phyloP scores from a whole-genome alignment of 2,113 vertebrate genomes.

The Silurus glanis region DNA sequence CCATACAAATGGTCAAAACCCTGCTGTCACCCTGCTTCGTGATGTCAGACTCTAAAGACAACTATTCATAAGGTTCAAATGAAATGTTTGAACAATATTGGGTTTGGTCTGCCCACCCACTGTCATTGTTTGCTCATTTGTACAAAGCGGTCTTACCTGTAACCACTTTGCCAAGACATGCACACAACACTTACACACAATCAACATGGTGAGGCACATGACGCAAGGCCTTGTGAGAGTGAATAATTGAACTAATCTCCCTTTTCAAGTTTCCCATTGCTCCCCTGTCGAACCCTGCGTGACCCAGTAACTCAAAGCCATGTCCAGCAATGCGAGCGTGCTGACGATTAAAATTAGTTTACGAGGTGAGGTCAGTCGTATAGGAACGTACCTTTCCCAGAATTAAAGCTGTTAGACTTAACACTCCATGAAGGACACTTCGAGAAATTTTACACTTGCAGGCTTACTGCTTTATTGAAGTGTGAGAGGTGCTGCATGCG shows the following conservation, averaged over 20 bases:
- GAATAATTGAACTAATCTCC: constrained; percentile 56
- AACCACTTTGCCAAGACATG: background rate
- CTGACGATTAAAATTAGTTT: constrained; percentile 29
- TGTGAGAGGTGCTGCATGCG: background rate
- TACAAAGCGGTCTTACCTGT: background rate
- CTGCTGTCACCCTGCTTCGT: background rate
- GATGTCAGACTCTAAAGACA: constrained; percentile 3
- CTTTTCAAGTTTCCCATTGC: constrained; percentile 2
- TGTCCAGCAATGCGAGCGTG: background rate
- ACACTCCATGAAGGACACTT: constrained; percentile 21
- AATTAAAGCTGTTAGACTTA: background rate
- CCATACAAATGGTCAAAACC: background rate
- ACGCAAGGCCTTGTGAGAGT: constrained; percentile 39
- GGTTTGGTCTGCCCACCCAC: background rate
- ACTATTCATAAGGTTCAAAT: background rate
- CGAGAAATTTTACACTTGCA: constrained; percentile 3
- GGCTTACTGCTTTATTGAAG: background rate
- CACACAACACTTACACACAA: background rate
- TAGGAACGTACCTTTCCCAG: background rate
- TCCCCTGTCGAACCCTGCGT: constrained; percentile 7
- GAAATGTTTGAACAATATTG: background rate
- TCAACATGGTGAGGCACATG: background rate
- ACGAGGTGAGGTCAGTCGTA: background rate
- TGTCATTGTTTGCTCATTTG: background rate
- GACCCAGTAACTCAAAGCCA: background rate